A percentile compares a stretch with the other conserved stretches of the same genome.
Evolutionary conservation across 1,140 invertebrate genomes (phyloP).

Genomic region (Wiebesia pumilae): DNA sequence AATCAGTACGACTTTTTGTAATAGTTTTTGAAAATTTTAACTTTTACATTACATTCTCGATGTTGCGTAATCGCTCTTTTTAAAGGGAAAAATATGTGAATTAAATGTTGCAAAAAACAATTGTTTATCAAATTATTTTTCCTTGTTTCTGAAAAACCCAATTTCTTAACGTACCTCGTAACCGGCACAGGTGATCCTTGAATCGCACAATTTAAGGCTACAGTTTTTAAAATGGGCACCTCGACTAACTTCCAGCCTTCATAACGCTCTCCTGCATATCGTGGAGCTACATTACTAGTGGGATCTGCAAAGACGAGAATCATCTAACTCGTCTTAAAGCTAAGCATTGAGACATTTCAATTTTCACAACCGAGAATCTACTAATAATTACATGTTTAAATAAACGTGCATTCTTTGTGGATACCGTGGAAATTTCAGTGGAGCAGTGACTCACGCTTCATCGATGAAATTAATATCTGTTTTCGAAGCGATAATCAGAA

Average conservation of each 20-base stretch:
- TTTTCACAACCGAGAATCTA: too few species aligned
- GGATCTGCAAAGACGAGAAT: constrained; percentile 78
- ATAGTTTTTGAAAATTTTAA: too few species aligned
- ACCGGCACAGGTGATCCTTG: constrained; percentile 80
- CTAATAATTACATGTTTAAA: too few species aligned
- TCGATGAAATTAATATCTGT: too few species aligned
- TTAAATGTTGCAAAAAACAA: too few species aligned
- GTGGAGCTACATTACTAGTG: constrained; percentile 80
- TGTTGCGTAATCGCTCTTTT: too few species aligned
- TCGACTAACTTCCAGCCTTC: constrained; percentile 81
- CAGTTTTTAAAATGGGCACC: constrained; percentile 75
- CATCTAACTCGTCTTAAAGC: constrained; percentile 40
- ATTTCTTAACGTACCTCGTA: constrained; percentile 75
- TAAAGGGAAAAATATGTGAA: neutral
- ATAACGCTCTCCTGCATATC: constrained; percentile 80
- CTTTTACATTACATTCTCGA: too few species aligned
- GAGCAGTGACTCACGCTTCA: too few species aligned
- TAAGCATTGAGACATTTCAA: neutral
- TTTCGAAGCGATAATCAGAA: too few species aligned
- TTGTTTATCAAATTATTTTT: too few species aligned
- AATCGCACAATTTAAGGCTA: constrained; percentile 79
- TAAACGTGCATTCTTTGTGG: too few species aligned
- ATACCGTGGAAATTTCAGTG: constrained; percentile 2
- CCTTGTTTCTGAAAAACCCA: neutral
- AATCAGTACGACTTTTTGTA: too few species aligned